Base-by-base conservation (phyloP, 2,888 invertebrate genomes). In the Pelosia muscerda region DNA sequence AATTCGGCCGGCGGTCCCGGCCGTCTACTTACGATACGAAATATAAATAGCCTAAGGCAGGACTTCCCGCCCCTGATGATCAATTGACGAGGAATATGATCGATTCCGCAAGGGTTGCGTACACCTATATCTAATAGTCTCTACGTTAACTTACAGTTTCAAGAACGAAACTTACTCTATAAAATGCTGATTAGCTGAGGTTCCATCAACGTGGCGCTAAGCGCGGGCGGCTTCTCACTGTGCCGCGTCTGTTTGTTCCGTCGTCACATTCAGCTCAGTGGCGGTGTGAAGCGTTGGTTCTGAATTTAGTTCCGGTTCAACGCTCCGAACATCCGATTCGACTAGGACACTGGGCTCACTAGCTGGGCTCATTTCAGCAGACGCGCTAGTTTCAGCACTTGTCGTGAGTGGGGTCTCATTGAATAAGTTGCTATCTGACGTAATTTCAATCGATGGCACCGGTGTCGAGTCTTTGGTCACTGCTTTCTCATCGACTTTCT, bases 101-200 rank as follows among this genome's bases (percentile, higher is more conserved):
- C 49, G 69, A 81, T 79, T 82, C 73, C 82, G 81, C 86, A 81
- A 78, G 82, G 84, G 81, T 81, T 80, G 74, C 85, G 83, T 83
- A 85, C 67, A 75, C 83, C 85, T 87, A 87, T 86, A 88, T 79
- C 89, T 93, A 94, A 86, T 91, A 93, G 90, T 90, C 91, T 92
- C 94, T 94, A 93, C 87, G 73, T 89, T 90, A 90, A 91, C 89
- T 91, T 90, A 92, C 78, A 90, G 92, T 92, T 93, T 92, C 93
- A 87, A 90, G 85, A 91, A 90, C 86, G 93, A 93, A 93, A 93
- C 93, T 87, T 92, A 92, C 86, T 90, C 92, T 92, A 92, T 85
- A 85, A 92, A 93, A 93, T 93, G 92, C 93, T 91, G 86, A 88
- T 85, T 81, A 89, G 89, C 88, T 90, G 93, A 92, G 91, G 89